Conservation (phyloP, 2,797 vertebrate genomes). For the Heterohyrax brucei region DNA sequence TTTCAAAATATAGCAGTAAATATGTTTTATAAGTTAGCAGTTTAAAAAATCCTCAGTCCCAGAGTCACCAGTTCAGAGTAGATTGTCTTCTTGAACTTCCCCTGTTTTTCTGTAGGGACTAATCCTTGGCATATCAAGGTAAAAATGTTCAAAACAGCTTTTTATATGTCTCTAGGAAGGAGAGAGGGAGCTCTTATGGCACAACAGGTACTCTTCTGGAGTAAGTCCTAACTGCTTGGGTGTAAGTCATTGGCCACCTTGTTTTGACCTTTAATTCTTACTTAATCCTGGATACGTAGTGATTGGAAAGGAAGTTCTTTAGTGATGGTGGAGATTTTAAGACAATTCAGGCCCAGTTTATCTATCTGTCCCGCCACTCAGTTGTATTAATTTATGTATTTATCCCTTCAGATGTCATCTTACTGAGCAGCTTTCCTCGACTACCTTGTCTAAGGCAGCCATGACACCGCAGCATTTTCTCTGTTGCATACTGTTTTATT, state of each 20-base stretch:
- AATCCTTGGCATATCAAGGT: not conserved
- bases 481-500: not conserved
- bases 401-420: not conserved
- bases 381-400: constrained; percentile 16
- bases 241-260: not conserved
- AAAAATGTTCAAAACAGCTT: not conserved
- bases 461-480: not conserved
- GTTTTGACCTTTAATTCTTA: not conserved
- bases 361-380: not conserved
- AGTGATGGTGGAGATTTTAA: constrained; percentile 33
- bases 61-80: not conserved
- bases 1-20: not conserved
- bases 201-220: too few relatives aligned
- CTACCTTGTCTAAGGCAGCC: not conserved
- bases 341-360: not conserved
- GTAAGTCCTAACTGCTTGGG: too few relatives aligned
- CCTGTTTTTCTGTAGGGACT: not conserved
- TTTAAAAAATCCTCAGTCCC: not conserved
- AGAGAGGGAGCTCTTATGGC: not conserved
- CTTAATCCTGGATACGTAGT: not conserved
- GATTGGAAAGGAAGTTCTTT: not conserved
- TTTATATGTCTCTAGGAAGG: not conserved
- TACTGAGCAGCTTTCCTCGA: not conserved
- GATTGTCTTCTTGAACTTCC: not conserved
- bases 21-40: not conserved